Base-by-base conservation (phyloP, 2,797 vertebrate genomes). In the Acanthurus tractus region DNA sequence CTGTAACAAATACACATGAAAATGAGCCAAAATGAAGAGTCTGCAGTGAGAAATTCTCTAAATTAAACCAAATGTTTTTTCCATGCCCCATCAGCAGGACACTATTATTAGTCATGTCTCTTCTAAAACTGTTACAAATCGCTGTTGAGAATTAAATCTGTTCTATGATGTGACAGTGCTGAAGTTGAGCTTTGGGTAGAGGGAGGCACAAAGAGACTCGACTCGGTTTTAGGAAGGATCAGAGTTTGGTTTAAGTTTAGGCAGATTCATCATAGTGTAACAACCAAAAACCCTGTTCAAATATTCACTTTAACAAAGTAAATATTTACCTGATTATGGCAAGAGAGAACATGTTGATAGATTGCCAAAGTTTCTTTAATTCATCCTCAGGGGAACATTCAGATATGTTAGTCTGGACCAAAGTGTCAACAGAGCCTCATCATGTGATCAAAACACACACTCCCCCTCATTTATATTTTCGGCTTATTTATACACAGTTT, bases 1-100 rank as follows among this genome's bases (percentile, higher is more conserved):
- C 55, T 65, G 25, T 5, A 36, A 63, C 50, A 66, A 66, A 65
- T 49, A 18, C 25, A 42, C 52, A 22, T 23, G n/a, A 34, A 74
- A 57, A 71, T 34, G 17, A 17, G 20, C 9, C 12, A 76, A 61
- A 40, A 34, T 10, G 2, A 11, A 62, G 56, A 53, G 18, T 46
- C 49, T 15, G 18, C 49, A 23, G 6, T 48, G 38, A 44, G 17
- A 42, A 58, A 18, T 50, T 29, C 7, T 20, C 6, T 11, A 67
- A 18, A 55, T 29, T 13, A 23, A 54, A 54, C 20, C 48, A 22
- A 36, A 36, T 46, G 23, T 12, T 45, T 29, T 29, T 18, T 13
- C 36, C n/a, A 36, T 57, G 56, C n/a, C 56, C 10, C 3, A 42
- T 34, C 18, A n/a, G 17, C 34, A 20, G 18, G 53, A 55, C 14